Percentiles rank a stretch among this genome's conserved stretches.
phyloP scores from a whole-genome alignment of 2,797 vertebrate genomes.

The Parauchenoglanis punctatus region DNA sequence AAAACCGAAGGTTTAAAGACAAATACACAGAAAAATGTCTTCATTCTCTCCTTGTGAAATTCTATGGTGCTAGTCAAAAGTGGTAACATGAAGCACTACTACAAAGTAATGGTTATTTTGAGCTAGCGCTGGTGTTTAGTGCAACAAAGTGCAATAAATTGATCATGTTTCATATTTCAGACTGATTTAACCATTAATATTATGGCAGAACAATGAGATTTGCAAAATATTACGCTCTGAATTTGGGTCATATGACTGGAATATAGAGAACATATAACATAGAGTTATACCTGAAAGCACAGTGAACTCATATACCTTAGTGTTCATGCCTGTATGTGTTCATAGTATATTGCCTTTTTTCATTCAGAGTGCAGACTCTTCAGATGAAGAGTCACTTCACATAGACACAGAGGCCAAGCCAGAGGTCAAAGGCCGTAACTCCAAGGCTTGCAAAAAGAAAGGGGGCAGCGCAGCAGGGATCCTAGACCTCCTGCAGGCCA shows the following conservation, averaged over 20 bases:
- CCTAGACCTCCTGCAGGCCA: conserved; percentile 95
- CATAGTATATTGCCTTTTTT: not conserved
- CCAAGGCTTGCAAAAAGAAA: conserved; percentile 90
- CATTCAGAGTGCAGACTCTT: conserved; percentile 84
- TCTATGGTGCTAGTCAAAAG: not conserved
- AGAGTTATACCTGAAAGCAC: not conserved
- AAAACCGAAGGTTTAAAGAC: not conserved
- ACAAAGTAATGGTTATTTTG: not conserved
- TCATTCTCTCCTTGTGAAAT: not conserved
- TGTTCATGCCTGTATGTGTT: not conserved
- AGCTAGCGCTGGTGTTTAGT: not conserved
- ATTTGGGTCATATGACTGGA: not conserved
- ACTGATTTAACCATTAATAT: not conserved
- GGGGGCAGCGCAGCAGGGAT: conserved; percentile 88
- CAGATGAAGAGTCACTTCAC: conserved; percentile 93
- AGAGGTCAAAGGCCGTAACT: conserved; percentile 81
- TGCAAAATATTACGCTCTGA: not conserved
- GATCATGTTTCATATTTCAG: not conserved
- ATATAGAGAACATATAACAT: not conserved
- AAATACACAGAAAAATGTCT: not conserved
- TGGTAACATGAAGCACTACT: not conserved
- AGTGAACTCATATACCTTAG: not conserved
- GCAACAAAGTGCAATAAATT: not conserved
- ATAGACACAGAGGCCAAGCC: conserved; percentile 90
- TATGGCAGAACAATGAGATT: not conserved